Evolutionary conservation across 2,888 invertebrate genomes (phyloP).

Genomic region (Coremacera marginata): DNA sequence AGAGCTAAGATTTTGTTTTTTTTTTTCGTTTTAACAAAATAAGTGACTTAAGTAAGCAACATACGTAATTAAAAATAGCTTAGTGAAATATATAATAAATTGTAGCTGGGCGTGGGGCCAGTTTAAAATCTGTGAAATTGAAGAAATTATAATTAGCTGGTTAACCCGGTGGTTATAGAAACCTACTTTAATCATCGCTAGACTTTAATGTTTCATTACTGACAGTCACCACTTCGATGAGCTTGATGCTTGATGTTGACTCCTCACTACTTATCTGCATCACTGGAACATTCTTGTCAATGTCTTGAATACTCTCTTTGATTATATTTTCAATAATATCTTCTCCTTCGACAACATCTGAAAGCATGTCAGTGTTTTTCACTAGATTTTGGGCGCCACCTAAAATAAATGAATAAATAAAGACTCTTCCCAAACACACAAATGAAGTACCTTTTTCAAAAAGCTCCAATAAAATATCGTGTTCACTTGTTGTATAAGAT

Average conservation of each 20-base stretch:
- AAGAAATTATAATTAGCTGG: too few species aligned
- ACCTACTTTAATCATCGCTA: too few species aligned
- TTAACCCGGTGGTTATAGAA: too few species aligned
- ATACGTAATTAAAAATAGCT: too few species aligned
- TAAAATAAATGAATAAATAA: not conserved
- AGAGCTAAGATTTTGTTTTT: too few species aligned
- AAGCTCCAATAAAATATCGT: slow-evolving; percentile 45
- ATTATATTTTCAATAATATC: slow-evolving; percentile 20
- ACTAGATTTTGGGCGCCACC: not conserved
- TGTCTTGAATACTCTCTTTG: slow-evolving; percentile 26
- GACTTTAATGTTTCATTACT: too few species aligned
- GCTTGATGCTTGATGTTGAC: not conserved
- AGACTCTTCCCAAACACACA: not conserved
- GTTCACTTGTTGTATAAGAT: not conserved
- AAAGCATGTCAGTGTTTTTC: not conserved
- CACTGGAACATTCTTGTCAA: slow-evolving; percentile 1
- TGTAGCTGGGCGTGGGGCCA: too few species aligned
- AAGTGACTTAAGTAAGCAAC: too few species aligned
- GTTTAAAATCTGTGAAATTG: too few species aligned
- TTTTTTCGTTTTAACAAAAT: too few species aligned
- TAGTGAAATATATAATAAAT: too few species aligned
- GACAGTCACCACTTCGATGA: too few species aligned
- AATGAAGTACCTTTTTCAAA: slow-evolving; percentile 47
- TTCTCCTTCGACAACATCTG: slow-evolving; percentile 1
- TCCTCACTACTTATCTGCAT: not conserved